Base-by-base conservation (phyloP, 2,888 invertebrate genomes). In the Ectropis crepuscularia region DNA sequence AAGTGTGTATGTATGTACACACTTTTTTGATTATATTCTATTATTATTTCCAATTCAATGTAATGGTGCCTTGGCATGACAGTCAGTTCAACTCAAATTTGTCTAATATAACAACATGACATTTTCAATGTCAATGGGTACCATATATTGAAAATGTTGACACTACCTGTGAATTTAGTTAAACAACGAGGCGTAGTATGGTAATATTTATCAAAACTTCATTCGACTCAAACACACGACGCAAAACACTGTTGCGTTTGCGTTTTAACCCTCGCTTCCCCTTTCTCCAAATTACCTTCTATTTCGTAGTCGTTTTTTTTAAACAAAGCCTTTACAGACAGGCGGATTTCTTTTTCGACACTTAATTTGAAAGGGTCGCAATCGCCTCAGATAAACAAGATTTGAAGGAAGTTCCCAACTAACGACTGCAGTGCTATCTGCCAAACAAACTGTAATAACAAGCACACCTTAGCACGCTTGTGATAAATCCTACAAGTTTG, bases 361-460 rank as follows among this genome's bases (percentile, higher is more conserved):
- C 66, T 68, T 70, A 75, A 75, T 75, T 78, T 74, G 69, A 63
- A 65, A 74, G 73, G 71, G 73, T 72, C 69, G 69, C 77, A 78
- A 75, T 77, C 72, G 72, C 77, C 76, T 81, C 74, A 79, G 71
- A 77, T 79, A 79, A 75, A 76, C 74, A 76, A 71, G 74, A 69
- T 72, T 73, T 70, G 68, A 71, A 70, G 60, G 54, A 67, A 65
- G 62, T 68, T 57, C 74, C 70, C 71, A 71, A 79, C 80, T 82
- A 85, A 85, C 80, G 84, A 83, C 79, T 80, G 77, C 78, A 77
- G 79, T 75, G 79, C 75, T 86, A 86, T 87, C 87, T 87, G 79
- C 77, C 80, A 85, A 86, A 82, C 83, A 87, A 86, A 85, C 83
- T 85, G 82, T 82, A 82, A 87, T 85, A 87, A 86, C 86, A 86